A percentile compares a stretch with the other conserved stretches of the same genome.
Evolutionary conservation across 2,888 invertebrate genomes (phyloP).

Genomic region (Plemyria rubiginata): DNA sequence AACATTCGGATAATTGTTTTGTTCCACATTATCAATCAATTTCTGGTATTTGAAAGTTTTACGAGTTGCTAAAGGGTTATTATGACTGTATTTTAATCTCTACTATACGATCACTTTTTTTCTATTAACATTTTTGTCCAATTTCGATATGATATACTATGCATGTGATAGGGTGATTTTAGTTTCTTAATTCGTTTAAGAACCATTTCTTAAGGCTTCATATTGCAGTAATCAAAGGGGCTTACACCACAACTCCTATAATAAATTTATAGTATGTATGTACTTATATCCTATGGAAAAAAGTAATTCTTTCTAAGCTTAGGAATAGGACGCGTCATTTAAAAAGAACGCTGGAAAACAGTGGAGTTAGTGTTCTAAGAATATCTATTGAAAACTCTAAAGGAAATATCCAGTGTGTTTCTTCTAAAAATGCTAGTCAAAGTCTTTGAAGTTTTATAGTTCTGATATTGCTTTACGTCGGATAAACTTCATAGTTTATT

Average conservation of each 20-base stretch:
- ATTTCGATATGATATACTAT: no score
- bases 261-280: neutral
- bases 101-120: neutral
- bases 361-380: neutral
- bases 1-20: constrained; percentile 32
- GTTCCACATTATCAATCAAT: constrained; percentile 35
- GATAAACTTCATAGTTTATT: constrained; percentile 35
- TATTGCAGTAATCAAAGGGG: neutral
- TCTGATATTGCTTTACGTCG: constrained; percentile 32
- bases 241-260: neutral
- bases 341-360: no score
- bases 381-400: neutral
- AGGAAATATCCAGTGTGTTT: constrained; percentile 17
- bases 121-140: no score
- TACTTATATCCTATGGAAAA: neutral
- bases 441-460: constrained; percentile 38
- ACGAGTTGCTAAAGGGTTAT: constrained; percentile 13
- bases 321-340: no score
- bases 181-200: neutral
- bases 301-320: neutral
- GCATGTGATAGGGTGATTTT: neutral
- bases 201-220: neutral
- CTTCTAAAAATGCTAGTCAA: constrained; percentile 27
- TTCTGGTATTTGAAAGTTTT: constrained; percentile 28
- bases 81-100: neutral